phyloP scores from a whole-genome alignment of 2,113 vertebrate species.

The Solea solea region DNA sequence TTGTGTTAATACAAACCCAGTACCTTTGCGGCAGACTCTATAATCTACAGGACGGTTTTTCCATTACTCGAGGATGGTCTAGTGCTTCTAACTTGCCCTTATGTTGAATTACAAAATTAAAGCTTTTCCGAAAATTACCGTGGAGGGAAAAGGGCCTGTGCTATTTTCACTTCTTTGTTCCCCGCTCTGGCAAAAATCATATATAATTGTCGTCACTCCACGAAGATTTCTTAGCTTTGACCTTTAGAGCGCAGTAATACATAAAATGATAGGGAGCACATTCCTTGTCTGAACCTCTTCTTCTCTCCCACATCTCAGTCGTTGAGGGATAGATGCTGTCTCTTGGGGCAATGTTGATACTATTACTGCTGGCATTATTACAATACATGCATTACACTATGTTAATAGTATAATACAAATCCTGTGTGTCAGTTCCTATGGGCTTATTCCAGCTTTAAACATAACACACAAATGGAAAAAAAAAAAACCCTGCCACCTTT shows the following conservation, averaged over 20 bases:
- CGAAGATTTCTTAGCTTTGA: constrained; percentile 80
- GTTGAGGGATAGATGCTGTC: constrained; percentile 48
- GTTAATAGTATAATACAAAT: constrained; percentile 65
- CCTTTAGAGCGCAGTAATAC: constrained; percentile 85
- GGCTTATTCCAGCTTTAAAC: constrained; percentile 8
- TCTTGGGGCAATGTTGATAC: constrained; percentile 46
- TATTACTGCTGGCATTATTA: background rate
- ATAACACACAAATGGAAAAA: background rate
- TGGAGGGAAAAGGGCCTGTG: constrained; percentile 84
- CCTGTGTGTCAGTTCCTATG: constrained; percentile 46
- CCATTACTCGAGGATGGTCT: constrained; percentile 77
- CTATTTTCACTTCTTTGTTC: constrained; percentile 78
- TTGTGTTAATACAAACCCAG: constrained; percentile 57
- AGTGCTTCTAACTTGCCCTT: constrained; percentile 71
- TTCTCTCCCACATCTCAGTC: constrained; percentile 62
- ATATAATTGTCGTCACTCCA: constrained; percentile 88
- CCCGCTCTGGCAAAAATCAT: constrained; percentile 86
- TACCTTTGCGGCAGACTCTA: constrained; percentile 43
- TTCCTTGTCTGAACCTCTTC: constrained; percentile 75
- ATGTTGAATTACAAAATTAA: constrained; percentile 86
- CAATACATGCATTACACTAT: constrained; percentile 2
- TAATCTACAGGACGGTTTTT: constrained; percentile 66
- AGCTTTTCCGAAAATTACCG: constrained; percentile 85
- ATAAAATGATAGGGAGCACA: constrained; percentile 82
- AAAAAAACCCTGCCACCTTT: background rate